Evolutionary conservation across 2,113 vertebrate genomes (phyloP).

Genomic region (Nyctereutes procyonoides): DNA sequence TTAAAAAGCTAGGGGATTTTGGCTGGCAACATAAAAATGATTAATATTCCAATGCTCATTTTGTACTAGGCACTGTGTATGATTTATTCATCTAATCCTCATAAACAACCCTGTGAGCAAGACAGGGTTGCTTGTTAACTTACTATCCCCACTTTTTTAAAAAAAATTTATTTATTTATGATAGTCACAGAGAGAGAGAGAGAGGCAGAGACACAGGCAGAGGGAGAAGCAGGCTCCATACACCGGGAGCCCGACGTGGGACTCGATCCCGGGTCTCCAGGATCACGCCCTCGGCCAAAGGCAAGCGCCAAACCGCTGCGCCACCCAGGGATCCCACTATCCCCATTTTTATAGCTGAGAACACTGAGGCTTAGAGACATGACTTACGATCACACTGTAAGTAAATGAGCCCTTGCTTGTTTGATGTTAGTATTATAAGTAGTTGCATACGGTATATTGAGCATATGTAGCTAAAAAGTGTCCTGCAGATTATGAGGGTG

Average conservation of each 20-base stretch:
- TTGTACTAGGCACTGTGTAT: background rate
- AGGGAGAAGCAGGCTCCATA: too few species aligned
- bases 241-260: too few species aligned
- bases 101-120: background rate
- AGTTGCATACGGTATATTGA: background rate
- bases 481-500: background rate
- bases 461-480: background rate
- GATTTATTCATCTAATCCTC: background rate
- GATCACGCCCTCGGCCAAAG: too few species aligned
- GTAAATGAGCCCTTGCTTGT: background rate
- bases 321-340: too few species aligned
- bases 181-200: too few species aligned
- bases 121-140: background rate
- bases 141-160: background rate
- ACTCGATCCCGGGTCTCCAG: too few species aligned
- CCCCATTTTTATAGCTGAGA: constrained; percentile 12
- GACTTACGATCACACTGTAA: background rate
- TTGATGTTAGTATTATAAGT: background rate
- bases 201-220: too few species aligned
- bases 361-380: background rate
- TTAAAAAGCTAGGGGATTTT: background rate
- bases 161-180: too few species aligned
- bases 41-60: background rate
- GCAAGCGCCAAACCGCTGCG: too few species aligned
- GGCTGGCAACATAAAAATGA: background rate